phyloP scores from a whole-genome alignment of 2,113 vertebrate genomes.

The Gymnarchus niloticus region DNA sequence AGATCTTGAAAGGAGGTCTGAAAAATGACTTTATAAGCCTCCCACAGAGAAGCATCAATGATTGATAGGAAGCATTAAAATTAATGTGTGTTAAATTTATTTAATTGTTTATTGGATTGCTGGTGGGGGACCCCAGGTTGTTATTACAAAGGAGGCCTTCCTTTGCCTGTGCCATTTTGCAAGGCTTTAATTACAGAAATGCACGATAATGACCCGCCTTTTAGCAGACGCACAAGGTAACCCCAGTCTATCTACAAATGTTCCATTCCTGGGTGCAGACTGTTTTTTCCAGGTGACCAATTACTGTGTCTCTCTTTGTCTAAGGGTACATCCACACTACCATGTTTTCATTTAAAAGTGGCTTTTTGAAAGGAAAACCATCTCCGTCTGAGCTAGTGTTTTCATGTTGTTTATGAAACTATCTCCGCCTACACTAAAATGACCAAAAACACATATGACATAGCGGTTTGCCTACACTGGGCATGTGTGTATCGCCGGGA shows the following conservation, averaged over 20 bases:
- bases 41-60: not conserved
- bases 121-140: not conserved
- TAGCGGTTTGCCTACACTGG: too few species aligned
- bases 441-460: too few species aligned
- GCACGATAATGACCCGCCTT: constrained; percentile 25
- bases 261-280: constrained; percentile 14
- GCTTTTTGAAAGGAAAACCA: too few species aligned
- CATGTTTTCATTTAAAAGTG: too few species aligned
- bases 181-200: not conserved
- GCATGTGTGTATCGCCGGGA: too few species aligned
- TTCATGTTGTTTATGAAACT: too few species aligned
- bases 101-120: too few species aligned
- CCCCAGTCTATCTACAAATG: not conserved
- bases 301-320: not conserved
- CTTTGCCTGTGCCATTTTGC: not conserved
- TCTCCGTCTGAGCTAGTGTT: too few species aligned
- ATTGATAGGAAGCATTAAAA: too few species aligned
- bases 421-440: too few species aligned
- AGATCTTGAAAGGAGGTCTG: not conserved
- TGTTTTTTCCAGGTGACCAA: not conserved
- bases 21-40: not conserved
- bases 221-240: not conserved
- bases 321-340: too few species aligned
- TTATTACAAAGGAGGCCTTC: not conserved
- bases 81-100: too few species aligned